Base-by-base conservation (phyloP, 53 echinoderm and acorn worm genomes). In the Echinometra lucunter region DNA sequence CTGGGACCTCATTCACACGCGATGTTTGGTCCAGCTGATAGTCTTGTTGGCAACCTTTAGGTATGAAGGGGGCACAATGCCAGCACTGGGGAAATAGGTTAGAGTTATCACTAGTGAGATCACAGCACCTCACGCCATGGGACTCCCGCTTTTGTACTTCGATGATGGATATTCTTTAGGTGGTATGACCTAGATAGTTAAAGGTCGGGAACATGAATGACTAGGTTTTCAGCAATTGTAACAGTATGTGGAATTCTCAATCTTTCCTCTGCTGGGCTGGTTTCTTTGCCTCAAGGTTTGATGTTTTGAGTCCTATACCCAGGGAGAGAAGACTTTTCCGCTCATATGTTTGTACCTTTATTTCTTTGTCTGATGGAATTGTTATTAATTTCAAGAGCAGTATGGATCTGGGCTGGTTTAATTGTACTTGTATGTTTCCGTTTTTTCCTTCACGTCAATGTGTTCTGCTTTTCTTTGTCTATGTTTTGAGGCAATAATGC, bases 221-320 rank as follows among this genome's bases (percentile, higher is more conserved):
- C 89, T 32, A 60, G 89, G 35, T 57, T 60, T 89, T 60, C 89
- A 37, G 35, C 89, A 89, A 89, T 89, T 89, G 89, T 88, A 55
- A 88, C 88, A 88, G 55, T 89, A 89, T 89, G 60, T 85, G 85
- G 85, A 85, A 85, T 85, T 85, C 49, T 85, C 85, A 82, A 44
- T 45, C 45, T 82, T 25, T 82, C n/a, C 85, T 85, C 28, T 85
- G 42, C 78, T 13, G 19, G 19, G 6, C 19, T 49, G 45, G 28
- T 45, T 85, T 85, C 85, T 28, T n/a, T 16, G 37, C 85, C 85
- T 85, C 30, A n/a, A 85, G 85, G n/a, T 49, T 4, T n/a, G n/a
- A 49, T 28, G 49, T 85, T 9, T 9, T 13, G 45, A 47, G 53
- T 2, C 49, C 49, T 83, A n/a, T 85, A 27, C n/a, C 85, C n/a